These are phyloP conservation scores for Agelas oroides DNA, from an alignment of 37 sponge, comb jelly and placozoan species.

Conservation along the genomic window DNA sequence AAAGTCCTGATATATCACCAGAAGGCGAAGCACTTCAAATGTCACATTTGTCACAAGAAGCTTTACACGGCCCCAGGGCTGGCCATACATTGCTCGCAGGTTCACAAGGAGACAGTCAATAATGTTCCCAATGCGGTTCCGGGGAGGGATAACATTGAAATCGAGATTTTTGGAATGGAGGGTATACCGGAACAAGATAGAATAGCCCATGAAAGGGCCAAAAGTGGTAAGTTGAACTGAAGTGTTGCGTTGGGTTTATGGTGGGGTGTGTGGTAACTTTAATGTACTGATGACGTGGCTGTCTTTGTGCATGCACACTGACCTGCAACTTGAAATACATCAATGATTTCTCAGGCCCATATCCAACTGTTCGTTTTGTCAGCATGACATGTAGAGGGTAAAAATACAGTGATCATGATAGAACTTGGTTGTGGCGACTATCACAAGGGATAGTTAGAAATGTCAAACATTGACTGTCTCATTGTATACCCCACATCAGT, in stretches of 20 bases:
- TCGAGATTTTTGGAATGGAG: slow-evolving; percentile 98
- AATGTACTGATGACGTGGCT: no score
- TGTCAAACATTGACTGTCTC: no score
- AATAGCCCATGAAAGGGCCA: slow-evolving; percentile 62
- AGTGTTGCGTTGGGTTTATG: not conserved
- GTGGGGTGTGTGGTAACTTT: no score
- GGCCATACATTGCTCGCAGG: slow-evolving; percentile 95
- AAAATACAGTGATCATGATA: no score
- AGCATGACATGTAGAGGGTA: no score
- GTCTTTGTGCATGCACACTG: not conserved
- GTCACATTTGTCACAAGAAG: slow-evolving; percentile 99
- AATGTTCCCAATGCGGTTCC: slow-evolving; percentile 94
- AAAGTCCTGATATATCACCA: slow-evolving; percentile 97
- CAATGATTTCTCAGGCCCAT: not conserved
- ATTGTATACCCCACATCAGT: no score
- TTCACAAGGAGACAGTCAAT: slow-evolving; percentile 95
- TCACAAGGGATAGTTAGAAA: no score
- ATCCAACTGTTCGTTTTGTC: not conserved
- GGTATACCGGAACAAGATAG: slow-evolving; percentile 96
- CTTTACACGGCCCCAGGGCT: slow-evolving; percentile 97
- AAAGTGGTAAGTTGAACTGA: slow-evolving; percentile 42
- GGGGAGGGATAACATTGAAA: slow-evolving; percentile 84
- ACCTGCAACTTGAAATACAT: not conserved
- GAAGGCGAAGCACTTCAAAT: slow-evolving; percentile 99
- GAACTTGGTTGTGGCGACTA: no score